A percentile compares a stretch with the other conserved stretches of the same genome.
Conservation (phyloP, 2,888 invertebrate species). For the Lymantria monacha region DNA sequence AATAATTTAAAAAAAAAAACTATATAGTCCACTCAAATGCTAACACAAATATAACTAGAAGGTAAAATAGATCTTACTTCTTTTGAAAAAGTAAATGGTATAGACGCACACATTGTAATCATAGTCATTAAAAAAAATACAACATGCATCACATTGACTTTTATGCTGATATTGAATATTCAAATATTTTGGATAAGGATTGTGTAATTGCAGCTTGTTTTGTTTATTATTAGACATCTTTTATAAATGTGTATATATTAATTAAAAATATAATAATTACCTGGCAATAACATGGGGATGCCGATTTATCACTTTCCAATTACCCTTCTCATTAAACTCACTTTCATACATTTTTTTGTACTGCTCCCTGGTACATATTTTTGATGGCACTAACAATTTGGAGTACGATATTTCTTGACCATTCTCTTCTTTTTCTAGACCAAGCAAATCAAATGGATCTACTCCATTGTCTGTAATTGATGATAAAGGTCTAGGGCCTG, state of each 20-base stretch:
- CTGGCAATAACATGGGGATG: conserved; percentile 83
- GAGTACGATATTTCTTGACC: conserved; percentile 97
- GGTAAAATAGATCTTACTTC: too few species aligned
- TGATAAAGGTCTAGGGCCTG: conserved; percentile 91
- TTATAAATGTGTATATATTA: not conserved
- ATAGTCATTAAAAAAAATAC: too few species aligned
- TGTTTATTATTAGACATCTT: too few species aligned
- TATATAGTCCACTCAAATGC: too few species aligned
- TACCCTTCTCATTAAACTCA: conserved; percentile 68
- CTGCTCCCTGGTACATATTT: conserved; percentile 67
- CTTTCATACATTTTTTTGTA: conserved; percentile 75
- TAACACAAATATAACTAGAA: too few species aligned
- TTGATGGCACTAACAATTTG: conserved; percentile 90
- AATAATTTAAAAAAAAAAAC: too few species aligned
- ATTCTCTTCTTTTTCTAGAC: conserved; percentile 90
- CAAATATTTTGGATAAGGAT: too few species aligned
- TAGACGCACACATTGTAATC: too few species aligned
- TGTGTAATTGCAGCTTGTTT: too few species aligned
- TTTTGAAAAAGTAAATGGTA: too few species aligned
- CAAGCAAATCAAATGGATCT: conserved; percentile 93
- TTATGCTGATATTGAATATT: too few species aligned
- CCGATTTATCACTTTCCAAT: conserved; percentile 67
- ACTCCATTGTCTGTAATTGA: conserved; percentile 90
- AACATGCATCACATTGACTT: too few species aligned
- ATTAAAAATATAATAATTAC: conserved; percentile 46